phyloP scores from a whole-genome alignment of 2,113 vertebrate species.

The Bubo bubo region DNA sequence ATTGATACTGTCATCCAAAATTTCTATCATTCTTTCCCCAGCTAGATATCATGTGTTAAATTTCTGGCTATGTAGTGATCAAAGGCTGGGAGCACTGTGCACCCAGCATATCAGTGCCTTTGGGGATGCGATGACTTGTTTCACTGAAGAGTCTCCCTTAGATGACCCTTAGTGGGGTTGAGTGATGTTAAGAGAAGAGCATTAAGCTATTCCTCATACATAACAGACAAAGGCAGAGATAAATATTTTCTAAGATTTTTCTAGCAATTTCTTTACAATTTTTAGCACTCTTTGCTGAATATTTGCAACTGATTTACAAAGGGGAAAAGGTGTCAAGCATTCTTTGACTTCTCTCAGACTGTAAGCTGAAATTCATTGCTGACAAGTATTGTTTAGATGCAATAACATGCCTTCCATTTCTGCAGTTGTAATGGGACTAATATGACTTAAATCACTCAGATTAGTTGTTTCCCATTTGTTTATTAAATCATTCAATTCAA shows the following conservation, averaged over 20 bases:
- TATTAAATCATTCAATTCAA: neutral
- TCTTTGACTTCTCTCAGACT: neutral
- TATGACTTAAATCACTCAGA: neutral
- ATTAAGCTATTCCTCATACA: neutral
- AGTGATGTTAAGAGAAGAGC: neutral
- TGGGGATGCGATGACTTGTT: constrained; percentile 32
- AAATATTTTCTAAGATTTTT: neutral
- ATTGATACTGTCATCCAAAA: neutral
- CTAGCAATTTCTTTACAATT: neutral
- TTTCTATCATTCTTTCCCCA: neutral
- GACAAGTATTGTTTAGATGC: neutral
- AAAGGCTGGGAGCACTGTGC: neutral
- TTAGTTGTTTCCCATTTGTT: neutral
- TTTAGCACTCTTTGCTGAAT: neutral
- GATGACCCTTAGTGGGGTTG: neutral
- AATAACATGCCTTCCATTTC: neutral
- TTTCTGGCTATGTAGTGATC: neutral
- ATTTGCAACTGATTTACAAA: neutral
- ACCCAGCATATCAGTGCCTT: constrained; percentile 20
- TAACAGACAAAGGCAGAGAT: neutral
- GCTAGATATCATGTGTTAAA: constrained; percentile 30
- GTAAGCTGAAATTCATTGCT: neutral
- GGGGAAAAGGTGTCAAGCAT: neutral
- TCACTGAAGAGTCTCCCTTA: constrained; percentile 31
- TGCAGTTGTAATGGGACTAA: neutral